Evolutionary conservation across 2,888 invertebrate species (phyloP).

Genomic region (Carterocephalus palaemon): DNA sequence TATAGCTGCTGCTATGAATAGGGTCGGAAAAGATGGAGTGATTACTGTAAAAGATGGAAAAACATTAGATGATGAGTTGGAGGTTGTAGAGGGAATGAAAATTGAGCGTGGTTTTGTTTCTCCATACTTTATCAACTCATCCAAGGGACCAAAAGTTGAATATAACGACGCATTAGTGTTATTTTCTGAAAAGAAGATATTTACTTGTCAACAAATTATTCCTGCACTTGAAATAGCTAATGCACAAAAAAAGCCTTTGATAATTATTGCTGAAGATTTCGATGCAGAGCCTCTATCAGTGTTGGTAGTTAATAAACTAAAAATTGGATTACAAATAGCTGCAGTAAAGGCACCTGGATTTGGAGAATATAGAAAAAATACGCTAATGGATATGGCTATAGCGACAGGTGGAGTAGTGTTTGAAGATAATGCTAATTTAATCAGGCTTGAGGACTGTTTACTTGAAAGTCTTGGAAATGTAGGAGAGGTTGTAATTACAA

Average conservation of each 20-base stretch:
- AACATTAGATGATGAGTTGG: conserved; percentile 95
- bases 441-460: conserved; percentile 92
- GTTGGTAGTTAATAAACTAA: conserved; percentile 91
- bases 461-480: conserved; percentile 88
- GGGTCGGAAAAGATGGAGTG: conserved; percentile 97
- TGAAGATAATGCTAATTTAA: conserved; percentile 92
- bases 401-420: conserved; percentile 95
- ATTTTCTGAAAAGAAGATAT: conserved; percentile 98
- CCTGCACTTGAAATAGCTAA: conserved; percentile 98
- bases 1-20: conserved; percentile 97
- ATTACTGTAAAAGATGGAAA: conserved; percentile 99
- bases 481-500: conserved; percentile 93
- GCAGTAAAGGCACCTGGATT: conserved; percentile 98
- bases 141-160: conserved; percentile 98
- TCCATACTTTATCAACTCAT: conserved; percentile 98
- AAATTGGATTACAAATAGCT: conserved; percentile 93
- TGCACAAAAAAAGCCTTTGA: conserved; percentile 91
- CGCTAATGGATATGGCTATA: conserved; percentile 93
- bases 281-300: conserved; percentile 96
- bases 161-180: conserved; percentile 96
- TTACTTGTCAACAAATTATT: conserved; percentile 94
- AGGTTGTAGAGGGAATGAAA: conserved; percentile 98
- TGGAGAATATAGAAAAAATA: conserved; percentile 94
- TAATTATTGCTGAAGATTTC: conserved; percentile 96
- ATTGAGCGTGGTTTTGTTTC: conserved; percentile 99